These are phyloP conservation scores for Cyclura pinguis DNA, from an alignment of 2,797 vertebrate genomes.

Conservation along the genomic window DNA sequence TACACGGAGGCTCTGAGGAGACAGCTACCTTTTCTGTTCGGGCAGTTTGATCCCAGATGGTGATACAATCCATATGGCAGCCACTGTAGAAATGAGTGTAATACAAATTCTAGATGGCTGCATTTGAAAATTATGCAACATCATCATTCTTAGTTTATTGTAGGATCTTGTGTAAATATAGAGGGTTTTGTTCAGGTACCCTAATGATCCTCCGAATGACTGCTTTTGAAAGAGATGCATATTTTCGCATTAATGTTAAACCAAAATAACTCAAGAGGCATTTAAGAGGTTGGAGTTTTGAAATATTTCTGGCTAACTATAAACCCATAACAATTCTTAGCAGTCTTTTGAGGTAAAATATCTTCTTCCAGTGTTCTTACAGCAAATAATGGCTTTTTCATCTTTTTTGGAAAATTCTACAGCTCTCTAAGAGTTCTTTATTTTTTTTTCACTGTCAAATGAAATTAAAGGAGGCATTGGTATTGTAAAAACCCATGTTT, in stretches of 20 bases:
- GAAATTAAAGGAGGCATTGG: conserved; percentile 29
- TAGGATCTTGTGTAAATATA: conserved; percentile 33
- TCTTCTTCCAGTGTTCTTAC: conserved; percentile 37
- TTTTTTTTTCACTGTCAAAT: conserved; percentile 24
- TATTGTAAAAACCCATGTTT: conserved; percentile 24
- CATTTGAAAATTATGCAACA: conserved; percentile 27
- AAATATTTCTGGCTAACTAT: conserved; percentile 48
- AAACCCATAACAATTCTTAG: conserved; percentile 34
- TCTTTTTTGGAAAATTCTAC: conserved; percentile 21
- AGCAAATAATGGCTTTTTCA: conserved; percentile 28
- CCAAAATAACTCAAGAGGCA: conserved; percentile 36
- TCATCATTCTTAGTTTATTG: conserved; percentile 20
- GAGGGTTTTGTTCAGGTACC: conserved; percentile 19
- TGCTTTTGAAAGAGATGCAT: conserved; percentile 39
- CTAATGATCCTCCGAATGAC: conserved; percentile 20
- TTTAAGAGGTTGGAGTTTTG: conserved; percentile 33
- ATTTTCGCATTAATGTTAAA: conserved; percentile 45
- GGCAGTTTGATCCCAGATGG: background rate
- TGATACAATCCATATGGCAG: background rate
- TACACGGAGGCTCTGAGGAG: background rate
- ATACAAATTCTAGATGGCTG: background rate
- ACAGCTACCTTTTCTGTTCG: background rate
- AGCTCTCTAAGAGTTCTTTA: conserved; percentile 8
- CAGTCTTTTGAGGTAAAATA: conserved; percentile 43
- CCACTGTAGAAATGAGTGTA: background rate